Base-by-base conservation (phyloP, 2,113 vertebrate genomes). In the Petaurus breviceps region DNA sequence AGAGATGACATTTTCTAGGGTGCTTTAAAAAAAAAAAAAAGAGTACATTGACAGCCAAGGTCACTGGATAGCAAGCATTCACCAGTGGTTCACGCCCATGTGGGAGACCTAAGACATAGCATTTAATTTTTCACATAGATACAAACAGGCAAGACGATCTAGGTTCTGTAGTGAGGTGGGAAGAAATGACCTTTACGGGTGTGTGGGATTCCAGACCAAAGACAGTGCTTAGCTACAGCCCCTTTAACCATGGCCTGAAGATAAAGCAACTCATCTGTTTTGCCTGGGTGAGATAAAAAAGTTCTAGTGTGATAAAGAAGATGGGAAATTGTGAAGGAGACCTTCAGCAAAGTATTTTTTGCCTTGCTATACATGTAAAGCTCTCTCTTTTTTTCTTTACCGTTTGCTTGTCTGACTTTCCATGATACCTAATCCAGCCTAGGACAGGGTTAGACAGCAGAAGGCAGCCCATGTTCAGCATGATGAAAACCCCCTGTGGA, bases 81-180 rank as follows among this genome's bases (percentile, higher is more conserved):
- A 23, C 68, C 68, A 43, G 68, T 22, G n/a, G 6, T 43, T 84
- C 68, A 23, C 1, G 2, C 68, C 68, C 68, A 95, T 53, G 28
- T 55, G 92, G 97, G 90, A 96, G 91, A n/a, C 53, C 92, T 84
- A 24, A 10, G 2, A 90, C 22, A 5, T 68, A 46, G 95, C n/a
- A 8, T 94, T 93, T 92, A 95, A 95, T 97, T 97, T 96, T 96
- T 94, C 94, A 91, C 22, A 23, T 47, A 92, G 90, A 94, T 93
- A 4, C 11, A 94, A 94, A 95, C 90, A 77, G 53, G 94, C 51
- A 0, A 52, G 68, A 92, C 94, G 93, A 90, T 93, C 94, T 97
- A 95, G 94, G 95, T 97, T 96, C 95, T 91, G 91, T 28, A 95
- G 93, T 24, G 26, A 97, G 91, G 94, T 95, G 52, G 95, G 94